phyloP scores from a whole-genome alignment of 2,113 vertebrate species.

The Vulpes vulpes region DNA sequence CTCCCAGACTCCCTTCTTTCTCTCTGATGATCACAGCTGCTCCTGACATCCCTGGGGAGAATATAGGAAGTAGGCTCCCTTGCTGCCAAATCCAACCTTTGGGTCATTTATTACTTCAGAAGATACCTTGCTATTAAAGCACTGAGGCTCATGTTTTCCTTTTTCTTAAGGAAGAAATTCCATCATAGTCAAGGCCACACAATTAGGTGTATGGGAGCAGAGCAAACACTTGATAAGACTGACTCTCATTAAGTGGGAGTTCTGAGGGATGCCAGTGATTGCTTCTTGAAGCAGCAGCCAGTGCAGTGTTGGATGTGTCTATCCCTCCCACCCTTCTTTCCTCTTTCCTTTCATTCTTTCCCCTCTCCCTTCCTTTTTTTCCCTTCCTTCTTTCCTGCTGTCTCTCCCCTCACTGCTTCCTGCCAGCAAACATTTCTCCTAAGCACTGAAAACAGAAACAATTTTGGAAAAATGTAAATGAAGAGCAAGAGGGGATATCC shows the following conservation, averaged over 20 bases:
- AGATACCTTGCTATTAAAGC: conserved; percentile 51
- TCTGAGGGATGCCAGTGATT: not conserved
- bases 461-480: conserved; percentile 16
- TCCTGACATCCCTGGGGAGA: conserved; percentile 20
- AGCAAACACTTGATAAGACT: not conserved
- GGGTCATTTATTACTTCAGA: conserved; percentile 68
- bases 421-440: not conserved
- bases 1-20: not conserved
- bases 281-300: conserved; percentile 18
- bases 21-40: conserved; percentile 27
- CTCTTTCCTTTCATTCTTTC: not conserved
- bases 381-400: not conserved
- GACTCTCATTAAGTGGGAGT: not conserved
- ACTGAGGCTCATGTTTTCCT: not conserved
- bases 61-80: not conserved
- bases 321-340: not conserved
- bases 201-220: conserved; percentile 6
- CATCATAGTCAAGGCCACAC: conserved; percentile 46
- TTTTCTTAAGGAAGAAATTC: conserved; percentile 64
- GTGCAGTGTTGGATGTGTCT: not conserved
- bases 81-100: conserved; percentile 30
- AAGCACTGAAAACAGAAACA: not conserved
- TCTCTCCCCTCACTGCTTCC: accelerated
- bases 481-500: not conserved
- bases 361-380: not conserved